Evolutionary conservation across 30 jellyfish, hydroid and myxozoan genomes (phyloP), one percentile per base, ranked within the genome.

Genomic region (Rhopilema esculentum): DNA sequence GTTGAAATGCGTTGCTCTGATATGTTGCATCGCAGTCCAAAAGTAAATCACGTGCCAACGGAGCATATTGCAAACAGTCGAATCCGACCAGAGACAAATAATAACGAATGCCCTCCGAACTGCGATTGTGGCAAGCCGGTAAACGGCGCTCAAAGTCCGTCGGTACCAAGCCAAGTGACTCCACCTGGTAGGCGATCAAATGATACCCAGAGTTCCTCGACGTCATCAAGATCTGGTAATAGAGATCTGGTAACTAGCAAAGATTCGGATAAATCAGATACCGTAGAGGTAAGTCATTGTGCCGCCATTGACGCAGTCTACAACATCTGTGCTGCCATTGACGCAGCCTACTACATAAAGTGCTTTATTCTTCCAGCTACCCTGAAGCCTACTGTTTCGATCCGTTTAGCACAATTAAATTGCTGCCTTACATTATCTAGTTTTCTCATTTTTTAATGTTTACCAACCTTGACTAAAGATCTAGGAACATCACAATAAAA

Each of bases 1-100:
- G 64, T 77, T 31, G 90, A 80, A n/a, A 51, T 69, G 32, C 86
- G 66, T 53, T 83, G 92, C 70, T 18, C 86, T 7, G 92, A 83
- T 69, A 65, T 83, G 25, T 66, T 69, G 32, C 91, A 69, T 27
- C 77, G 68, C 18, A 86, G 86, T 26, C 82, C 92, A 12, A 83
- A 83, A 72, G 21, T 71, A 23, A 71, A 61, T 9, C 92, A 83
- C 23, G 30, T 83, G 67, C 62, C 92, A 1, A 83, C 72, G 26
- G 92, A 85, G 17, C 92, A 83, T 32, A 64, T 53, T 4, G 30
- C 70, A 6, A 85, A 83, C 25, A 65, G 71, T 31, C 92, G 86
- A 25, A 64, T n/a, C 15, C 92, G 31, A 20, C 62, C 67, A 23
- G 79, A 75, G 67, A 57, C 27, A 57, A 50, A 68, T 33, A 83